Evolutionary conservation across 2,888 invertebrate species (phyloP).

Genomic region (Julus scandinavius): DNA sequence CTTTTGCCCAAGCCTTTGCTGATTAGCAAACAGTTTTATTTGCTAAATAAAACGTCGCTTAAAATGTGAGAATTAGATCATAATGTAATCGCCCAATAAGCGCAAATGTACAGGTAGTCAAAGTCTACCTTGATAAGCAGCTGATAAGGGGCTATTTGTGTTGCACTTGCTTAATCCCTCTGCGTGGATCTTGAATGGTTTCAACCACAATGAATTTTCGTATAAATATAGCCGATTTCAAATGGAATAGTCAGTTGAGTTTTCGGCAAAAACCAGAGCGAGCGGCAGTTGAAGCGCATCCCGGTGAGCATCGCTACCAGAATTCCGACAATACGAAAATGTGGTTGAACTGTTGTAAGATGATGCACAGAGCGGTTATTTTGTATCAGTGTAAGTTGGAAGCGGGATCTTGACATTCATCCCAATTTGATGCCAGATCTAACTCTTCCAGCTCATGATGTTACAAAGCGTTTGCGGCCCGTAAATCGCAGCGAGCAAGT

Average conservation of each 20-base stretch:
- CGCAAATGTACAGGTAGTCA: conserved; percentile 29
- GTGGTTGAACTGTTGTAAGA: conserved; percentile 32
- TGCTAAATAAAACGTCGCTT: conserved; percentile 40
- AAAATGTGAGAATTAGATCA: conserved; percentile 40
- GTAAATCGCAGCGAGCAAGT: conserved; percentile 16
- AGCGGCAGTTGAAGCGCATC: background rate
- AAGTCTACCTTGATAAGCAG: conserved; percentile 28
- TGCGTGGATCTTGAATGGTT: conserved; percentile 9
- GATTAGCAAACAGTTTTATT: conserved; percentile 35
- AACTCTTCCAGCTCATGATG: conserved; percentile 77
- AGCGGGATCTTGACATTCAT: conserved; percentile 73
- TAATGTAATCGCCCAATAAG: conserved; percentile 31
- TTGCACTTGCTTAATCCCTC: conserved; percentile 32
- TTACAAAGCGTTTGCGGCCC: conserved; percentile 50
- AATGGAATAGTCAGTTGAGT: conserved; percentile 15
- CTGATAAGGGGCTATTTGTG: conserved; percentile 10
- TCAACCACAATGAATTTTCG: conserved; percentile 23
- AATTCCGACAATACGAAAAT: background rate
- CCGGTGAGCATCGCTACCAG: background rate
- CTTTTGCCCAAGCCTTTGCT: conserved; percentile 45
- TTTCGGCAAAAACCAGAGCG: background rate
- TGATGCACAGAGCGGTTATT: background rate
- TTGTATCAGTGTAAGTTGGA: conserved; percentile 70
- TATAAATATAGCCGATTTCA: conserved; percentile 24
- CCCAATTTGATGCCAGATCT: conserved; percentile 73